phyloP scores from a whole-genome alignment of 1,140 invertebrate genomes.

The Amphibalanus amphitrite region DNA sequence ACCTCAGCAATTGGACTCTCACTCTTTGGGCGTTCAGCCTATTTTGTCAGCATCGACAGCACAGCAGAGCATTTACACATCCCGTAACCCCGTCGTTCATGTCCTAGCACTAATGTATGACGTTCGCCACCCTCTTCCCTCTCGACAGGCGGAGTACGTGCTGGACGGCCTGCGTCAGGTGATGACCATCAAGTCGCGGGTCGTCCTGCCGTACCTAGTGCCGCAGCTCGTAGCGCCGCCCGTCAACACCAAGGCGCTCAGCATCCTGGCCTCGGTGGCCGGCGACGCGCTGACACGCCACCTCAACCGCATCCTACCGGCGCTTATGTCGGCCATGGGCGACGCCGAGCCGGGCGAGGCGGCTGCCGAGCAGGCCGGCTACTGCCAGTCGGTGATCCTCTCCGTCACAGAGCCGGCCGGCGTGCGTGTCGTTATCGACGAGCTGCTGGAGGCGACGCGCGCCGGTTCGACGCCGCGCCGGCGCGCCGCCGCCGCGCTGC shows the following conservation, averaged over 20 bases:
- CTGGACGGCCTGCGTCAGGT: conserved; percentile 89
- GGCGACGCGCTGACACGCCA: conserved; percentile 83
- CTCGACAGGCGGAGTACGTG: conserved; percentile 54
- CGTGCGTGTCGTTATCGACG: conserved; percentile 72
- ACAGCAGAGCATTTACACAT: too few species aligned
- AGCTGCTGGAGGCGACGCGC: conserved; percentile 61
- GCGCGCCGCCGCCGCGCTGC: conserved; percentile 62
- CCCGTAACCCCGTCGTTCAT: too few species aligned
- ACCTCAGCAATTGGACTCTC: too few species aligned
- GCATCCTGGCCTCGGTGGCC: conserved; percentile 78
- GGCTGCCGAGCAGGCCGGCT: conserved; percentile 42
- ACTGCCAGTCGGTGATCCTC: conserved; percentile 81
- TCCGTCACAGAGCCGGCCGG: conserved; percentile 73
- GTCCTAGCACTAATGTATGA: too few species aligned
- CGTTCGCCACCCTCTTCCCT: too few species aligned
- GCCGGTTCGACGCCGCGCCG: conserved; percentile 31
- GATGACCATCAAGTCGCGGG: conserved; percentile 88
- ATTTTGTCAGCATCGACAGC: too few species aligned
- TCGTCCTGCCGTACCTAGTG: conserved; percentile 86
- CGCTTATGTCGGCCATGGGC: conserved; percentile 52
- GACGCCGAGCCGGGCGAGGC: conserved; percentile 38
- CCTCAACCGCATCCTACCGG: conserved; percentile 74
- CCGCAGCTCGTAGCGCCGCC: conserved; percentile 73
- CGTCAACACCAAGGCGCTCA: conserved; percentile 82
- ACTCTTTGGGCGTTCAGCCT: too few species aligned